Percentiles rank a stretch among this genome's conserved stretches.
Evolutionary conservation across 2,888 invertebrate genomes (phyloP).

Genomic region (Andricus curvator): DNA sequence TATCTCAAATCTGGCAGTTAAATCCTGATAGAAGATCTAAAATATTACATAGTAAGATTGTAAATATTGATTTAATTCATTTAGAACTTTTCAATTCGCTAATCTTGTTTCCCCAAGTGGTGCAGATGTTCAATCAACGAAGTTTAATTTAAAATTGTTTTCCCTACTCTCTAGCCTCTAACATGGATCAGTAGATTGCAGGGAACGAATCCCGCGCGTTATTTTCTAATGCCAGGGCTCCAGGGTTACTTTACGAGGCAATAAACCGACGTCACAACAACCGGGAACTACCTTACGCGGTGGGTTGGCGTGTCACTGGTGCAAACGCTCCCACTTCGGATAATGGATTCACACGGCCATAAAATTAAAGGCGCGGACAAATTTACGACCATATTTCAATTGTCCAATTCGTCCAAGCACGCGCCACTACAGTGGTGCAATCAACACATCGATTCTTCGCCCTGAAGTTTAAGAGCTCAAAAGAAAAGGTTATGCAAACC

Average conservation of each 20-base stretch:
- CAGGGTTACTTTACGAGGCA: conserved; percentile 74
- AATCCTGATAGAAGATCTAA: conserved; percentile 38
- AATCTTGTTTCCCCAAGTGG: background rate
- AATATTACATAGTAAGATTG: background rate
- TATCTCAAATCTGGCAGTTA: conserved; percentile 26
- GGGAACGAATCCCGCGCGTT: conserved; percentile 64
- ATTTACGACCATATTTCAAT: conserved; percentile 65
- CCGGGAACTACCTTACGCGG: conserved; percentile 52
- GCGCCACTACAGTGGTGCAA: conserved; percentile 45
- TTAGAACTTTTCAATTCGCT: background rate
- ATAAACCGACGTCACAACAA: conserved; percentile 74
- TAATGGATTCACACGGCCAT: conserved; percentile 75
- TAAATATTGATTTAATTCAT: no score
- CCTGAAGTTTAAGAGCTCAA: background rate
- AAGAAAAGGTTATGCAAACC: conserved; percentile 6
- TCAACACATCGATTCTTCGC: conserved; percentile 21
- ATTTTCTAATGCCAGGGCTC: conserved; percentile 72
- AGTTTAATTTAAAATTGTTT: background rate
- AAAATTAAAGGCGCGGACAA: conserved; percentile 77
- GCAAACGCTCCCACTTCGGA: conserved; percentile 70
- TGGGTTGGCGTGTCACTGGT: conserved; percentile 52
- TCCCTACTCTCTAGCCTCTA: background rate
- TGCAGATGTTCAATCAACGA: background rate
- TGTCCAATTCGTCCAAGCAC: conserved; percentile 53
- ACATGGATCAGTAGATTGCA: conserved; percentile 40